phyloP scores from a whole-genome alignment of 2,797 vertebrate genomes.

The Lepilemur septentrionalis region DNA sequence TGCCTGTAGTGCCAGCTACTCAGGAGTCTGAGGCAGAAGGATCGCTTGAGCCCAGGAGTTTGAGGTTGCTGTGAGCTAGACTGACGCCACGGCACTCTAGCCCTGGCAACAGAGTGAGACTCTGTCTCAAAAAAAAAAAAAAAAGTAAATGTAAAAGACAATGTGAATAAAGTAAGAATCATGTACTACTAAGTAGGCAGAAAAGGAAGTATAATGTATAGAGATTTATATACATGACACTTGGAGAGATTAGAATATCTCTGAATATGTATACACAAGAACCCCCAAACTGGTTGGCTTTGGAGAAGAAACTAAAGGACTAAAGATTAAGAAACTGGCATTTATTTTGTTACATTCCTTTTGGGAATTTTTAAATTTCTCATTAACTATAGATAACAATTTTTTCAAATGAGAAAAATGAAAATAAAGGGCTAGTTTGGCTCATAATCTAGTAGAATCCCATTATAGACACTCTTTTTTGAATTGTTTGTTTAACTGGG shows the following conservation, averaged over 20 bases:
- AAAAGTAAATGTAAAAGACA: background rate
- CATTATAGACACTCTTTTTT: background rate
- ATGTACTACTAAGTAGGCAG: background rate
- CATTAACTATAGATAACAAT: background rate
- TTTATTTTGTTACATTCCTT: background rate
- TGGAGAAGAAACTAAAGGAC: background rate
- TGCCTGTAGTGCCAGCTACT: no score
- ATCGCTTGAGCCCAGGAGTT: no score
- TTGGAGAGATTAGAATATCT: background rate
- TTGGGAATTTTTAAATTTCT: conserved; percentile 23
- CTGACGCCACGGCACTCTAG: no score
- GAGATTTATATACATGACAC: background rate
- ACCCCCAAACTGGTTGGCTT: background rate
- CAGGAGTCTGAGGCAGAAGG: no score
- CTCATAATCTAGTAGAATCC: background rate
- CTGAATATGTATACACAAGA: background rate
- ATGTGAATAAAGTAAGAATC: background rate
- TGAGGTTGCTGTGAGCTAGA: no score
- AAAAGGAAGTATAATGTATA: background rate
- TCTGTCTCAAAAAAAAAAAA: no score
- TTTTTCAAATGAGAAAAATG: background rate
- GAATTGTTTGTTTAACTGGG: background rate
- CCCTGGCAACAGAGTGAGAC: no score
- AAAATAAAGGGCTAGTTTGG: background rate
- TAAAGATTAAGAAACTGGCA: background rate